Percentiles rank a stretch among this genome's conserved stretches.
Evolutionary conservation across 37 sponge, comb jelly and placozoan species (phyloP).

Genomic region (Beroe forskalii): DNA sequence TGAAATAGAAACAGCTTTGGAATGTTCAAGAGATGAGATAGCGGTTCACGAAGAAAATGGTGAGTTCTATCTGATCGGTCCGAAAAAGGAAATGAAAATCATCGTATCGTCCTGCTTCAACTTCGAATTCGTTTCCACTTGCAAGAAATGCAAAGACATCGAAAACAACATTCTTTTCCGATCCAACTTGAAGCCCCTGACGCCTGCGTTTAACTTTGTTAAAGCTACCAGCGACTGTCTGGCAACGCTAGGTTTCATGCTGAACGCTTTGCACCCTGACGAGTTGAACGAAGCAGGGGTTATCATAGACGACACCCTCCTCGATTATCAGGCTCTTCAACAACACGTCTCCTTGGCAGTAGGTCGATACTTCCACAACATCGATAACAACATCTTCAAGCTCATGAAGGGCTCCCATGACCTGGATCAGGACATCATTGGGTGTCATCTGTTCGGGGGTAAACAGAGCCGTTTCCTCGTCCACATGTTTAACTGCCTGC

Average conservation of each 20-base stretch:
- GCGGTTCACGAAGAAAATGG: not conserved
- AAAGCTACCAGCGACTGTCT: not conserved
- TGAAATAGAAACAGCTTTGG: constrained; percentile 2
- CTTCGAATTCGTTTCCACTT: not conserved
- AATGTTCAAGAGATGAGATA: not conserved
- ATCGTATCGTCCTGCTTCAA: not conserved
- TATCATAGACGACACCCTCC: constrained; percentile 41
- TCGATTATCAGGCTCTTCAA: not conserved
- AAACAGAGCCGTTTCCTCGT: not conserved
- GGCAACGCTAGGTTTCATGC: constrained; percentile 44
- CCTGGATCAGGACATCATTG: not conserved
- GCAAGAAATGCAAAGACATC: constrained; percentile 39
- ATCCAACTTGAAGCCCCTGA: not conserved
- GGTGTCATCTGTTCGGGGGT: constrained; percentile 5
- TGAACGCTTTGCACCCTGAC: not conserved
- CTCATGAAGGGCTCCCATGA: not conserved
- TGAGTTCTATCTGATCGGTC: not conserved
- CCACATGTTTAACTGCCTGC: not conserved
- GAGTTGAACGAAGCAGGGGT: constrained; percentile 46
- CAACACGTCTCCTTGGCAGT: not conserved
- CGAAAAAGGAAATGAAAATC: not conserved
- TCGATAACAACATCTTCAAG: not conserved
- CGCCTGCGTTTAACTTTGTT: constrained; percentile 28
- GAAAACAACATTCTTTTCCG: not conserved
- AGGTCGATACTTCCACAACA: not conserved